Evolutionary conservation across 1,140 invertebrate species (phyloP).

Genomic region (Xylocopa sonorina): DNA sequence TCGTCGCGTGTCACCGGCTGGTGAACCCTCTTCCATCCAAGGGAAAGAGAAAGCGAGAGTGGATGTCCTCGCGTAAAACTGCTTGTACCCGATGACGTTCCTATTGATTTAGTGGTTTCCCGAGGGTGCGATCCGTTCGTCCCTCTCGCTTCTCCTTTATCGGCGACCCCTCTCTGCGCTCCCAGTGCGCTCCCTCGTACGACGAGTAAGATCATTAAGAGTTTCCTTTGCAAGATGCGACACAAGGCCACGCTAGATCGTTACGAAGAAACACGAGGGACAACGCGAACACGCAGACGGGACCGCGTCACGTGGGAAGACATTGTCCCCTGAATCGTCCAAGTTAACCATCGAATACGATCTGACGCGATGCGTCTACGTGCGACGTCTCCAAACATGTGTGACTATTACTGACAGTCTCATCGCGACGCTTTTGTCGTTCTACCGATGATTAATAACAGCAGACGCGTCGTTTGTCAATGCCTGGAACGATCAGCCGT

Average conservation of each 20-base stretch:
- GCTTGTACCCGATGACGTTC: conserved; percentile 72
- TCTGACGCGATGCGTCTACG: no score
- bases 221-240: conserved; percentile 57
- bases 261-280: conserved; percentile 28
- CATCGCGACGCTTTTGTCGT: neutral
- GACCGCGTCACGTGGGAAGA: neutral
- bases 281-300: neutral
- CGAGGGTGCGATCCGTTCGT: conserved; percentile 65
- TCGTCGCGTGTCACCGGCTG: conserved; percentile 39
- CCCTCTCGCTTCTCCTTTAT: conserved; percentile 21
- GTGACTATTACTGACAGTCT: neutral
- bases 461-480: conserved; percentile 24
- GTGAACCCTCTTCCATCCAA: conserved; percentile 12
- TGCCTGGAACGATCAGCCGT: neutral
- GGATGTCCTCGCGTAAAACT: conserved; percentile 61
- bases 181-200: conserved; percentile 38
- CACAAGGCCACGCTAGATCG: neutral
- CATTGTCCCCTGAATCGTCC: conserved; percentile 5
- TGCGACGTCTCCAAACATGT: no score
- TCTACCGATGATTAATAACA: neutral
- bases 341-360: neutral
- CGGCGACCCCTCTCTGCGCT: neutral
- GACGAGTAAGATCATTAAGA: conserved; percentile 68
- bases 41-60: no score
- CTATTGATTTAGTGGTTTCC: conserved; percentile 76